Percentiles rank a stretch among this genome's conserved stretches.
Evolutionary conservation across 2,888 invertebrate genomes (phyloP).

Genomic region (Tolmerus cingulatus): DNA sequence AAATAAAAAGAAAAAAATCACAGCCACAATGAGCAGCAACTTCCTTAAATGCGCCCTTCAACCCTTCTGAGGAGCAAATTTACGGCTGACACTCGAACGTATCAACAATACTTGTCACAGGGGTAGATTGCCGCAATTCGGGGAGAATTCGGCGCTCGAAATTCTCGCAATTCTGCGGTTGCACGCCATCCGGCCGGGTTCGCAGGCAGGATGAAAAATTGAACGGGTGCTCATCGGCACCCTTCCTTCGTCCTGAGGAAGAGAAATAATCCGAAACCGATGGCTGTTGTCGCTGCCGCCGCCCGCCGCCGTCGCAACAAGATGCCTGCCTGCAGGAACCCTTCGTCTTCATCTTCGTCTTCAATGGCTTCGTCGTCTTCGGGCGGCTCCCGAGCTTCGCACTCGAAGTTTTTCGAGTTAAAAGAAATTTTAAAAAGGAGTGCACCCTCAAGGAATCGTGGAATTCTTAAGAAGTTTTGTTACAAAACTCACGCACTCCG

Average conservation of each 20-base stretch:
- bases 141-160: conserved; percentile 4
- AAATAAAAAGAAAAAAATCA: not conserved
- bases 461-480: not conserved
- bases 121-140: conserved; percentile 1
- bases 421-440: conserved; percentile 8
- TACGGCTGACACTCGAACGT: conserved; percentile 21
- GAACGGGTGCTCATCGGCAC: conserved; percentile 2
- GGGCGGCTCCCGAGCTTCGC: not conserved
- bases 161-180: conserved; percentile 22
- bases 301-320: not conserved
- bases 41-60: conserved; percentile 3
- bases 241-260: not conserved
- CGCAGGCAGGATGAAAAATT: conserved; percentile 3
- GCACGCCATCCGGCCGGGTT: not conserved
- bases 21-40: not conserved
- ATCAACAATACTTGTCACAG: conserved; percentile 20
- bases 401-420: not conserved
- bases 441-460: not conserved
- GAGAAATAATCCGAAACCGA: not conserved
- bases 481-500: not conserved
- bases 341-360: not conserved
- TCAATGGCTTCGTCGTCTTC: not conserved
- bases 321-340: not conserved
- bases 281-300: not conserved
- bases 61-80: conserved; percentile 14